Percentiles rank a stretch among this genome's conserved stretches.
Conservation (phyloP, 1,140 invertebrate species). For the Cheumatopsyche charites region DNA sequence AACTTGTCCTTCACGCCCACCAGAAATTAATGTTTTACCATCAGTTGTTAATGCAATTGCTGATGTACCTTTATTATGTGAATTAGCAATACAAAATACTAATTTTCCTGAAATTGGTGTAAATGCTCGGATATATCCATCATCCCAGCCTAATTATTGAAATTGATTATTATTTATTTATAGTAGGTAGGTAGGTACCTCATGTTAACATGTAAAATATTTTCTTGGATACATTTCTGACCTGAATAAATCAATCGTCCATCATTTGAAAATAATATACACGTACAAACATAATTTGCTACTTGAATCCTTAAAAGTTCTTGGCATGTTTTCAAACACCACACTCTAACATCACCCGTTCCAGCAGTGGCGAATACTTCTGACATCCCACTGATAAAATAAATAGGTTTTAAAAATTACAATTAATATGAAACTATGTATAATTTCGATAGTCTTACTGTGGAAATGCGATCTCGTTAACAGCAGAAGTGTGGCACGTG, state of each 20-base stretch:
- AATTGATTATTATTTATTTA: constrained; percentile 23
- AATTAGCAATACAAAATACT: constrained; percentile 81
- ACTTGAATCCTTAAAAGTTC: constrained; percentile 84
- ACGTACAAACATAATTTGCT: constrained; percentile 84
- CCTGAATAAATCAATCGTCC: constrained; percentile 80
- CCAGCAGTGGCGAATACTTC: constrained; percentile 87
- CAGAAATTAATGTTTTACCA: constrained; percentile 77
- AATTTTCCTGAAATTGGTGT: constrained; percentile 80
- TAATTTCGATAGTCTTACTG: constrained; percentile 63
- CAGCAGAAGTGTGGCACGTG: constrained; percentile 80
- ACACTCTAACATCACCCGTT: constrained; percentile 83
- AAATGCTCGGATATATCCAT: constrained; percentile 85
- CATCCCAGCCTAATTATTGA: constrained; percentile 76
- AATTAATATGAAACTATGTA: too few relatives aligned
- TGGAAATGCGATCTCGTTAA: constrained; percentile 86
- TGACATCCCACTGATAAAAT: constrained; percentile 66
- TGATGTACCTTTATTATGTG: constrained; percentile 86
- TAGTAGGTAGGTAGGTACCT: too few relatives aligned
- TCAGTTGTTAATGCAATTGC: constrained; percentile 76
- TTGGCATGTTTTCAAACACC: constrained; percentile 75
- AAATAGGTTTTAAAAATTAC: constrained; percentile 11
- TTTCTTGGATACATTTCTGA: too few relatives aligned
- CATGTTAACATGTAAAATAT: background rate
- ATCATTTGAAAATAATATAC: constrained; percentile 76
- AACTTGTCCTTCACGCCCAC: constrained; percentile 86